A percentile compares a stretch with the other conserved stretches of the same genome.
These are phyloP conservation scores for Tyto alba DNA, from an alignment of 2,113 vertebrate species.

Conservation along the genomic window DNA sequence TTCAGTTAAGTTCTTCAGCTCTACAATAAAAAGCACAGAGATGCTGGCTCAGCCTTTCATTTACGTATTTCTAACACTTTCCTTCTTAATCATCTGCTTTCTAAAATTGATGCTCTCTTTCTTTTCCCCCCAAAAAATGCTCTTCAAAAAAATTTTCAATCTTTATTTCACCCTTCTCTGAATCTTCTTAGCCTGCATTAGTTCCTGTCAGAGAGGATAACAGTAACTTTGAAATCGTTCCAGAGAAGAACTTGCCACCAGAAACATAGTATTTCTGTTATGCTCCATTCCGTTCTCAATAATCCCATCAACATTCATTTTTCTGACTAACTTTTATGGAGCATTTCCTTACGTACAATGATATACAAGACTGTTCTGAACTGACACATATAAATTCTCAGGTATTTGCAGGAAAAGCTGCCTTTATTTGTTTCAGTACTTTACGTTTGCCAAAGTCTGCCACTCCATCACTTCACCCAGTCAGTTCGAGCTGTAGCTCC, in stretches of 20 bases:
- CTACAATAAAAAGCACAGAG: neutral
- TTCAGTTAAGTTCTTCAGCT: neutral
- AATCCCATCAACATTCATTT: neutral
- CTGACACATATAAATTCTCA: neutral
- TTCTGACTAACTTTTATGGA: neutral
- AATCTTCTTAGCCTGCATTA: neutral
- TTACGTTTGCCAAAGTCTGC: neutral
- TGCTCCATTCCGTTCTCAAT: neutral
- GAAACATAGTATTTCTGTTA: neutral
- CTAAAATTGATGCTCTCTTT: neutral
- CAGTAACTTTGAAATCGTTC: neutral
- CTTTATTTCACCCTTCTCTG: neutral
- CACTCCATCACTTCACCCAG: neutral
- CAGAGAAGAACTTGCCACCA: neutral
- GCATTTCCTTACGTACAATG: too few species aligned
- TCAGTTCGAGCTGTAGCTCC: neutral
- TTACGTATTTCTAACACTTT: neutral
- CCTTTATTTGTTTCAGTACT: neutral
- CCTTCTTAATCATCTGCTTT: neutral
- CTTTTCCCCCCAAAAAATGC: accelerated
- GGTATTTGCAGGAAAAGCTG: neutral
- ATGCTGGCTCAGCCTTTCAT: neutral
- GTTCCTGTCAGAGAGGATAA: neutral
- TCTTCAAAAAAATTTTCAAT: neutral
- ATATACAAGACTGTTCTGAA: neutral